A percentile compares a stretch with the other conserved stretches of the same genome.
Conservation (phyloP, 1,140 invertebrate species). For the Monochamus saltuarius region DNA sequence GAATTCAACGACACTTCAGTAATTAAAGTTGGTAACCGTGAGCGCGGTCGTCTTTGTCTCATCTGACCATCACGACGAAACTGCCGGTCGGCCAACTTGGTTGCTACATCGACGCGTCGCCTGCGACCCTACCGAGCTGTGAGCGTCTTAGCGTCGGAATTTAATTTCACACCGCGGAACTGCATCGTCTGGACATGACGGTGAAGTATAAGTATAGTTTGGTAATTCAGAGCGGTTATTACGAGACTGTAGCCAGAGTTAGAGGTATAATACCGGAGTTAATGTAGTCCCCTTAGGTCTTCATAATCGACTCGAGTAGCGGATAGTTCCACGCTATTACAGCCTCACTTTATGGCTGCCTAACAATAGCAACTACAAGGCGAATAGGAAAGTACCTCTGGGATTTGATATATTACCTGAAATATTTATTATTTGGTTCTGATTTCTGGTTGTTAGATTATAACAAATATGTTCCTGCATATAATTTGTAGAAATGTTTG, state of each 20-base stretch:
- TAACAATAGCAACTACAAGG: too few species aligned
- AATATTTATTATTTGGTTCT: too few species aligned
- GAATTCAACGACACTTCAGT: constrained; percentile 38
- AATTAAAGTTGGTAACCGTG: constrained; percentile 38
- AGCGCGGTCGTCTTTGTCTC: constrained; percentile 21
- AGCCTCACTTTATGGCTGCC: too few species aligned
- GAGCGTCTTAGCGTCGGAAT: constrained; percentile 33
- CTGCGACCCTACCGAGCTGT: constrained; percentile 11
- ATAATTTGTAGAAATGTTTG: too few species aligned
- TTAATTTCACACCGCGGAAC: constrained; percentile 34
- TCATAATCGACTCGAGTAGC: too few species aligned
- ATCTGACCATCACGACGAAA: constrained; percentile 6
- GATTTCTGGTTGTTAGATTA: too few species aligned
- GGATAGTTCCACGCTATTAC: too few species aligned
- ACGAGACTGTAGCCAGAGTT: neutral
- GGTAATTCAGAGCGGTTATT: constrained; percentile 12
- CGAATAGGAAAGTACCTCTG: too few species aligned
- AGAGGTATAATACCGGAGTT: neutral
- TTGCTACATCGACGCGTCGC: neutral
- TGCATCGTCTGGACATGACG: constrained; percentile 25
- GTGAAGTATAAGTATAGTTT: constrained; percentile 1
- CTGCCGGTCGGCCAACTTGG: neutral
- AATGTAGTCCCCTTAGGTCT: too few species aligned
- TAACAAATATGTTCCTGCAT: too few species aligned
- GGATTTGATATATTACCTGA: too few species aligned